Percentiles rank a stretch among this genome's conserved stretches.
Conservation (phyloP, 2,797 vertebrate species). For the Megalops cyprinoides region DNA sequence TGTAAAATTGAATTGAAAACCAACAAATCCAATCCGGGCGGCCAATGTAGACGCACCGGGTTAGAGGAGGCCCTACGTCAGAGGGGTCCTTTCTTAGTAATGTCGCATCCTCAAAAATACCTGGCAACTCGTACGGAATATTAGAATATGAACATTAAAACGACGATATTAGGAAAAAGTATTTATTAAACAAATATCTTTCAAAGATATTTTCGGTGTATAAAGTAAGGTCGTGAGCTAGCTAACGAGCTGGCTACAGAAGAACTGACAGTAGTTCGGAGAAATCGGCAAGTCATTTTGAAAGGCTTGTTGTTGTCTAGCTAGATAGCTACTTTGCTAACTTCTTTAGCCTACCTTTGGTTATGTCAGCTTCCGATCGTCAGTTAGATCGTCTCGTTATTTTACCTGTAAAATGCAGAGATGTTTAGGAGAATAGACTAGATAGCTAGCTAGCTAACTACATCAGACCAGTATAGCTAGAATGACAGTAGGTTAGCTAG, state of each 20-base stretch:
- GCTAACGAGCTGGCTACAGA: too few relatives aligned
- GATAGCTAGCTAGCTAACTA: background rate
- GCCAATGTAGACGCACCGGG: background rate
- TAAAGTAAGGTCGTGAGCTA: background rate
- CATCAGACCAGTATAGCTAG: too few relatives aligned
- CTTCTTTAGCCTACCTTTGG: too few relatives aligned
- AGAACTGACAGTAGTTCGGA: background rate
- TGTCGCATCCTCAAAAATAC: slow-evolving; percentile 21
- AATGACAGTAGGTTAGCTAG: too few relatives aligned
- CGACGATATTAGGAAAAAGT: background rate
- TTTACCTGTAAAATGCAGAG: too few relatives aligned
- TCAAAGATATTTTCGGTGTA: too few relatives aligned
- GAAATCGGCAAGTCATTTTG: slow-evolving; percentile 2
- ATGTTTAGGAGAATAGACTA: too few relatives aligned
- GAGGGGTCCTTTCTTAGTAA: slow-evolving; percentile 22
- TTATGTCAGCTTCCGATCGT: too few relatives aligned
- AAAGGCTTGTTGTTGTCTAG: background rate
- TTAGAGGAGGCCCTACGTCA: slow-evolving; percentile 22
- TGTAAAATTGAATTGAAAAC: too few relatives aligned
- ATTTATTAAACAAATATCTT: background rate
- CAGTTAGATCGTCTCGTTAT: too few relatives aligned
- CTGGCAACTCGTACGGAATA: background rate
- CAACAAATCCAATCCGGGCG: slow-evolving; percentile 15
- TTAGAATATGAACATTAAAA: background rate
- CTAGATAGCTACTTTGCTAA: background rate